Conservation (phyloP, 2,113 vertebrate genomes). For the Daubentonia madagascariensis region DNA sequence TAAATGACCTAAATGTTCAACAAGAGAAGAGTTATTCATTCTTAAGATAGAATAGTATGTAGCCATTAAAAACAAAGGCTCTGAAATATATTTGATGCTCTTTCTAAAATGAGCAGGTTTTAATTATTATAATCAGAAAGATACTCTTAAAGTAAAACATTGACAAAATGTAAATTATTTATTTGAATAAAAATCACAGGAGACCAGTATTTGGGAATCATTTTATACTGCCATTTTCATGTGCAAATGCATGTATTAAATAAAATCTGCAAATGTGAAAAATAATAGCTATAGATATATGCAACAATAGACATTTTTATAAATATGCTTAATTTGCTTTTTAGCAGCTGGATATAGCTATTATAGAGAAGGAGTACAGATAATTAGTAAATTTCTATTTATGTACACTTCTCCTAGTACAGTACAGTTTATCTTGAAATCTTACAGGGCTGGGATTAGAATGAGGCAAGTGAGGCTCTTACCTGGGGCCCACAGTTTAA, state of each 20-base stretch:
- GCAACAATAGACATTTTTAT: background rate
- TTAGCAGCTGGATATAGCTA: background rate
- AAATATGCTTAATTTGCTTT: background rate
- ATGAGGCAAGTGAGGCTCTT: background rate
- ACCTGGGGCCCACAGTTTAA: background rate
- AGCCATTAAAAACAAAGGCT: background rate
- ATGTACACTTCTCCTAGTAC: background rate
- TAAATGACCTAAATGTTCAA: conserved; percentile 2
- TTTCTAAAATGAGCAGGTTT: background rate
- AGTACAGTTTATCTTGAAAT: conserved; percentile 28
- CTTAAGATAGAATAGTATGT: background rate
- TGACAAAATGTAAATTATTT: conserved; percentile 23
- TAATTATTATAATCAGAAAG: background rate
- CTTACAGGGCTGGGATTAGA: background rate
- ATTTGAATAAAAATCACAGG: conserved; percentile 10
- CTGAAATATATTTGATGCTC: background rate
- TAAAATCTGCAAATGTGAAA: conserved; percentile 35
- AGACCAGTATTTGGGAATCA: background rate
- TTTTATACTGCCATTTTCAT: conserved; percentile 30
- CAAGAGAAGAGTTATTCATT: background rate
- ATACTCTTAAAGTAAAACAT: conserved; percentile 17
- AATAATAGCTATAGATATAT: background rate
- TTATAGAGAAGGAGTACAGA: background rate
- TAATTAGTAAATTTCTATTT: conserved; percentile 4
- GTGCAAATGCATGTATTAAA: background rate